Evolutionary conservation across 1,140 invertebrate genomes (phyloP), one percentile per base, ranked within the genome.

Genomic region (Lucilia cuprina): DNA sequence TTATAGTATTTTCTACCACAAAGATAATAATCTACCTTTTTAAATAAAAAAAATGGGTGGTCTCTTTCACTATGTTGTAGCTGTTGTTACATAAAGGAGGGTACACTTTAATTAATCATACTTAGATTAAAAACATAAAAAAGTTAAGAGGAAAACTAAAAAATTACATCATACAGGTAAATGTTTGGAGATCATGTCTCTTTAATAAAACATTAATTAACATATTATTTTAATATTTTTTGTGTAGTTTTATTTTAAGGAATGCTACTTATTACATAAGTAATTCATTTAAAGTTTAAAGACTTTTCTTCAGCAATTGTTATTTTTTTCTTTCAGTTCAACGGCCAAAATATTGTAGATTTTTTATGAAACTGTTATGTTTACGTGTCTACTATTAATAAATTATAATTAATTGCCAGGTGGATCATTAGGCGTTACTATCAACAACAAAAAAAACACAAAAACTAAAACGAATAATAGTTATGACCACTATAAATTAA

Each of bases 381-480:
- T 80, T 49, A 80, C 77, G 77, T 80, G 77, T 49, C 34, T 25
- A 19, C 77, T 30, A 50, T 80, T 80, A 80, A 80, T 80, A 80
- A 80, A 80, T 80, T 50, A 80, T 80, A 80, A 80, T 80, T 80
- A 80, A 80, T 80, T 80, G 77, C 47, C 19, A 49, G 77, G 77
- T 80, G 77, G n/a, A 80, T 80, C 77, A 80, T 80, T 80, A 80
- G 77, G 77, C 77, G 77, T 80, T 49, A 80, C 77, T 49, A 80
- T 80, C 75, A 78, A 78, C 55, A 17, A 60, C 14, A n/a, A 2
- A 60, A 60, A 60, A 60, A 5, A n/a, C 5, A 60, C 5, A 17
- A 60, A 14, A 60, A 60, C 13, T 60, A 60, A 60, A 60, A 60
- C 14, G 9, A 70, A 70, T 12, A 70, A 21, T 21, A 70, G 19